Evolutionary conservation across 2,797 vertebrate genomes (phyloP), one percentile per base, ranked within the genome.

Genomic region (Zenarchopterus dispar): DNA sequence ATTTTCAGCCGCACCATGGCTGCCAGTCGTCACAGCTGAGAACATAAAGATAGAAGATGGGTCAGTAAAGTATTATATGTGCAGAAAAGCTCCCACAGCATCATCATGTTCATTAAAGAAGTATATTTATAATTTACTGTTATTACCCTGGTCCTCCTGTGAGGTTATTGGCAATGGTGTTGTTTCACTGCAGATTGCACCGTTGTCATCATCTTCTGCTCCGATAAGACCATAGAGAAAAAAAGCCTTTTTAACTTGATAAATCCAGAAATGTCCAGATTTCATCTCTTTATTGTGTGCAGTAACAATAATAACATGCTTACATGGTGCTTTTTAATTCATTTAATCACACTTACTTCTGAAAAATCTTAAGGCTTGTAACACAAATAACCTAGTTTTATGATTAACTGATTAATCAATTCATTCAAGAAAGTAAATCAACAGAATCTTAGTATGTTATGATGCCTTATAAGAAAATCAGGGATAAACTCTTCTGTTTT

Each of bases 131-230:
- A 24, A 8, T 42, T 28, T 33, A 26, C n/a, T 46, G 42, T 21
- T 17, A 48, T 64, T 83, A 91, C 89, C 88, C 73, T 79, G 58
- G 1, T 84, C 75, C 9, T 85, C 88, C 39, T 52, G 44, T 1
- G 61, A 17, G 5, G 22, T 65, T 73, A 85, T 78, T 8, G 82
- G 73, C 26, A 88, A 65, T 0, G 70, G 56, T 44, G 82, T 84
- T 49, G 78, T 66, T 66, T 90, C 88, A 71, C 33, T 72, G 68
- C 51, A 74, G 8, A 72, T 19, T 0, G 2, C 52, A 3, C 57
- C 79, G 1, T 81, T 84, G 10, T 83, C 81, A 0, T 78, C 84
- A 1, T 0, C 70, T 13, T 81, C 88, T 89, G 72, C 48, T 51
- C 39, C 36, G 48, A 1, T 60, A 23, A 22, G 42, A 2, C 58